Evolutionary conservation across 2,113 vertebrate genomes (phyloP).

Genomic region (Psettodes erumei): DNA sequence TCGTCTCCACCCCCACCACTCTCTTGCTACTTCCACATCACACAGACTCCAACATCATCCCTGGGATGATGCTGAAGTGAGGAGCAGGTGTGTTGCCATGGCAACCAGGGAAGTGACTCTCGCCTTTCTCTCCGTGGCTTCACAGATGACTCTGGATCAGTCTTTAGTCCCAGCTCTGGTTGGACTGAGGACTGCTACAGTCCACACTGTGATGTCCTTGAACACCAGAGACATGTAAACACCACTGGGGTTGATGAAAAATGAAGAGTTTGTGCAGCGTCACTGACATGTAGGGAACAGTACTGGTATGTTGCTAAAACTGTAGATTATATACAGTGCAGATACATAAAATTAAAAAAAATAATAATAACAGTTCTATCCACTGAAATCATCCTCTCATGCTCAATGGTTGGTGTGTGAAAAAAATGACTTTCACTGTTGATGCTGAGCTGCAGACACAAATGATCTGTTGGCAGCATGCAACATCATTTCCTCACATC

Average conservation of each 20-base stretch:
- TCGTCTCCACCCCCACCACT: not conserved
- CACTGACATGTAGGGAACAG: not conserved
- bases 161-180: slow-evolving; percentile 20
- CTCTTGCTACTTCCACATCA: slow-evolving; percentile 33
- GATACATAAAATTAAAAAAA: not conserved
- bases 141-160: slow-evolving; percentile 39
- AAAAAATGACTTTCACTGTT: not conserved
- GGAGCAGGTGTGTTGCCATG: slow-evolving; percentile 72
- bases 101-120: slow-evolving; percentile 67
- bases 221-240: not conserved
- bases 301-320: not conserved
- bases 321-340: not conserved
- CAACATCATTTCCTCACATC: not conserved
- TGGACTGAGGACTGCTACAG: no score
- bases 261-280: not conserved
- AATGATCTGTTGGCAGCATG: not conserved
- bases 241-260: not conserved
- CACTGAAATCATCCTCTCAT: not conserved
- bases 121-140: slow-evolving; percentile 38
- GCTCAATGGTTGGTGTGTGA: not conserved
- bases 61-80: slow-evolving; percentile 58
- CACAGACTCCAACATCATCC: slow-evolving; percentile 46
- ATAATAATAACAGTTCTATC: not conserved
- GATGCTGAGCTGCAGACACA: slow-evolving; percentile 9
- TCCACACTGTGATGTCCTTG: slow-evolving; percentile 13